A percentile compares a stretch with the other conserved stretches of the same genome.
Conservation (phyloP, 2,888 invertebrate genomes). For the Ormyrus rosae region DNA sequence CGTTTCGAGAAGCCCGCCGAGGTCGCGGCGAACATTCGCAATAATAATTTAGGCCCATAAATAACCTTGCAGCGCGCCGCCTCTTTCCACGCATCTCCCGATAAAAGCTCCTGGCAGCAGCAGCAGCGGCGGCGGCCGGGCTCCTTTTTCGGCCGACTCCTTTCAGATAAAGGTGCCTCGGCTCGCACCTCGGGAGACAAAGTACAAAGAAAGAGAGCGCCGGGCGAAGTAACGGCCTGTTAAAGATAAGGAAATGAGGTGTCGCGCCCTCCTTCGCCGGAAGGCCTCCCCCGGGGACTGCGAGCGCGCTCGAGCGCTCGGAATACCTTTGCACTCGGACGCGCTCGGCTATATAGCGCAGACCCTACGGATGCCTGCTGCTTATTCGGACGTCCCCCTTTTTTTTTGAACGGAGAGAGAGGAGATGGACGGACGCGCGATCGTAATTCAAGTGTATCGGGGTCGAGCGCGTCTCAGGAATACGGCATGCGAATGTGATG, state of each 20-base stretch:
- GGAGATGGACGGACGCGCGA: slow-evolving; percentile 15
- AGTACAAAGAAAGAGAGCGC: not conserved
- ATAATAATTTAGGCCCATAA: slow-evolving; percentile 34
- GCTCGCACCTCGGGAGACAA: slow-evolving; percentile 19
- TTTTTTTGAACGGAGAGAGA: slow-evolving; percentile 45
- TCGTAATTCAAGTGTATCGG: slow-evolving; percentile 59
- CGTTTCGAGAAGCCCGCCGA: no score
- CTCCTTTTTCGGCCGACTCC: slow-evolving; percentile 33
- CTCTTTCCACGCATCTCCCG: not conserved
- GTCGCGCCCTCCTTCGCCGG: slow-evolving; percentile 65
- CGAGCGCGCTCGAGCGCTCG: slow-evolving; percentile 58
- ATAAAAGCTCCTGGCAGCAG: slow-evolving; percentile 19
- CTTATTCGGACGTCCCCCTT: slow-evolving; percentile 40
- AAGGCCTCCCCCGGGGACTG: slow-evolving; percentile 51
- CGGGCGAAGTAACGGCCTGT: slow-evolving; percentile 72
- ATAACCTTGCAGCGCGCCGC: slow-evolving; percentile 2
- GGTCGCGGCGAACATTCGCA: not conserved
- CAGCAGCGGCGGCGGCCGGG: not conserved
- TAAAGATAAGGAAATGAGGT: slow-evolving; percentile 76
- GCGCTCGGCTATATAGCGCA: slow-evolving; percentile 59
- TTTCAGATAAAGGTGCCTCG: slow-evolving; percentile 42
- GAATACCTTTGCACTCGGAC: slow-evolving; percentile 74
- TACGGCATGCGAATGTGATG: not conserved
- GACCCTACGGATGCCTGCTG: slow-evolving; percentile 63
- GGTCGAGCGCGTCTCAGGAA: slow-evolving; percentile 25